Percentiles rank a stretch among this genome's conserved stretches.
Conservation (phyloP, 2,797 vertebrate species). For the Carcharodon carcharias region DNA sequence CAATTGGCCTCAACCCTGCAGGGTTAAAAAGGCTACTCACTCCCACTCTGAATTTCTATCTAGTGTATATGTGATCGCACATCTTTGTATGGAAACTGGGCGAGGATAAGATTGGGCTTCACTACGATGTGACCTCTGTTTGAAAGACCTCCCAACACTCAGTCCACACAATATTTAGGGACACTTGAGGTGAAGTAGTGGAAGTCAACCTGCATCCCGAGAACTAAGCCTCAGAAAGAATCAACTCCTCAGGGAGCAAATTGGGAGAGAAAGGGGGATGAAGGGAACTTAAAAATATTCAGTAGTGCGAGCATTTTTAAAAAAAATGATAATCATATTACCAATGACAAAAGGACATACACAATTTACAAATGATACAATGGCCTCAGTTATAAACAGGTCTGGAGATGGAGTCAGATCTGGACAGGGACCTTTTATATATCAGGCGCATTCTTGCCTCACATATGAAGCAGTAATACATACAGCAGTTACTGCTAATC, state of each 20-base stretch:
- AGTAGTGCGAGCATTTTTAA: neutral
- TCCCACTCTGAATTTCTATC: neutral
- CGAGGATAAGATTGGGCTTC: neutral
- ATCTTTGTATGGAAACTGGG: neutral
- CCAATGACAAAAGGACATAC: neutral
- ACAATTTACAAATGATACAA: neutral
- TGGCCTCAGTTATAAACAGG: neutral
- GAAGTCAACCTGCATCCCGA: neutral
- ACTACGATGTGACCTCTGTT: neutral
- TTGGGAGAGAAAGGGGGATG: neutral
- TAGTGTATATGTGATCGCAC: too few species aligned
- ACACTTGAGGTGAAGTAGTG: neutral
- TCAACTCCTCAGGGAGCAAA: neutral
- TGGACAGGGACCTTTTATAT: neutral
- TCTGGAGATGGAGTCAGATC: neutral
- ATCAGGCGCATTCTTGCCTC: neutral
- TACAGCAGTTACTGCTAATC: neutral
- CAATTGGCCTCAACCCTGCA: neutral
- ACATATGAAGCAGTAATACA: neutral
- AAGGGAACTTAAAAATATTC: slow-evolving; percentile 1
- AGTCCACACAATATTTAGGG: neutral
- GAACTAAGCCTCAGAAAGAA: neutral
- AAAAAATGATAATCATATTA: neutral
- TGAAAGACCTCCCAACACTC: neutral
- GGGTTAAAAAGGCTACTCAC: too few species aligned